Evolutionary conservation across 2,113 vertebrate genomes (phyloP), one percentile per base, ranked within the genome.

Genomic region (Chloropsis cyanopogon): DNA sequence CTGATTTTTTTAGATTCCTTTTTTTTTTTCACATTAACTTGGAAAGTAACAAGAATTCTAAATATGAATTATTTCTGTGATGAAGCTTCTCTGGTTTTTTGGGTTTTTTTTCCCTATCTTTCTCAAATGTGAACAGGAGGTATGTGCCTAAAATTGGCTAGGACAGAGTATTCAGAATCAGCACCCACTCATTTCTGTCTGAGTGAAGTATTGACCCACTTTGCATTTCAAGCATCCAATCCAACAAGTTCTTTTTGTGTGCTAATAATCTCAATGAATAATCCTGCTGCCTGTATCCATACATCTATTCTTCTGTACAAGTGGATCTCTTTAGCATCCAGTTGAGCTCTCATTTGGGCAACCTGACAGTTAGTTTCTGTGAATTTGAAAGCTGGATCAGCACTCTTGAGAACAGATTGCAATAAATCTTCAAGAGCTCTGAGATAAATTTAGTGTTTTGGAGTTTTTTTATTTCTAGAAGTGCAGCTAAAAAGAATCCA

Each of bases 131-230:
- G 93, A 97, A 85, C 95, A 96, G 96, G 90, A 95, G 93, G 91
- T 94, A 50, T 90, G 79, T 90, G 78, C 70, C 87, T 97, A 94
- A 96, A 97, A 92, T 90, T 95, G 93, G 84, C 93, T 92, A 49
- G 91, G 87, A 92, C 89, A 69, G 91, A 91, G 47, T 95, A 95
- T 95, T 95, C 94, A 82, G 81, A 91, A 79, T 87, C 86, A 76
- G 78, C 94, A 85, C 95, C 93, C 96, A 94, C 96, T 95, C 95
- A 63, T 96, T 95, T 93, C 93, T 95, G 84, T 92, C 92, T 95
- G 93, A 95, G 77, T 87, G 95, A 95, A 96, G 93, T 94, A 69
- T 70, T 96, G 95, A 95, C 94, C 94, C 93, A 96, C 86, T 96
- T 95, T 88, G 70, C 33, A 2, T 91, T 93, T 92, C 78, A 79